A percentile compares a stretch with the other conserved stretches of the same genome.
Evolutionary conservation across 2,113 vertebrate species (phyloP).

Genomic region (Neogale vison): DNA sequence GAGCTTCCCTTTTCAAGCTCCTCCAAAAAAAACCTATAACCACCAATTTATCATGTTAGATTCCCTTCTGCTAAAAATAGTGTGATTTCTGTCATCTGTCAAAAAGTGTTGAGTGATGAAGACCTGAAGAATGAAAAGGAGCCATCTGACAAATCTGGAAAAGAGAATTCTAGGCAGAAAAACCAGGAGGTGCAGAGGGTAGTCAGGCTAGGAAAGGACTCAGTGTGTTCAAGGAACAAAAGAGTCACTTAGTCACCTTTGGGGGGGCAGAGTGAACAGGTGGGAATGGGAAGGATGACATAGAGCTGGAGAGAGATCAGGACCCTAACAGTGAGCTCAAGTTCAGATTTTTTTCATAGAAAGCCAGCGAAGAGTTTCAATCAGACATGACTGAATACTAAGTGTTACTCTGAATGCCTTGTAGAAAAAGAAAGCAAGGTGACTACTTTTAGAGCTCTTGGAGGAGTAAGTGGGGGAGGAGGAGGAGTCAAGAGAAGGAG

Average conservation of each 20-base stretch:
- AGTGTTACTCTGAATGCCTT: background rate
- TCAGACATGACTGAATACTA: background rate
- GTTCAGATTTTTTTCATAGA: background rate
- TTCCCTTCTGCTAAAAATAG: background rate
- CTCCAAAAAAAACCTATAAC: background rate
- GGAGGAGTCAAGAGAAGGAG: background rate
- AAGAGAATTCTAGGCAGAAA: background rate
- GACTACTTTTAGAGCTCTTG: background rate
- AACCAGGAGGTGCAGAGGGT: background rate
- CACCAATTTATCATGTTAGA: background rate
- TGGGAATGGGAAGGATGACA: background rate
- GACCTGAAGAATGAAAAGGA: background rate
- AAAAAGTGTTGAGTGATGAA: background rate
- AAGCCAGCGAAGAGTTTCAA: background rate
- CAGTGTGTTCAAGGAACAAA: background rate
- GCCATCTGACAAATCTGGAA: background rate
- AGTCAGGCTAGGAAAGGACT: background rate
- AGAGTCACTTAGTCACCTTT: background rate
- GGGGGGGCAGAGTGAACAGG: background rate
- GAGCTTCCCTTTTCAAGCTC: background rate
- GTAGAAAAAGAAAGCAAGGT: background rate
- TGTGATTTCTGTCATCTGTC: background rate
- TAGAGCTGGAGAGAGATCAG: background rate
- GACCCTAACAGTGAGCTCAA: background rate
- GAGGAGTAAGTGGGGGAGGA: background rate